These are phyloP conservation scores for Odontophorus gujanensis DNA, from an alignment of 2,113 vertebrate species.

Conservation along the genomic window DNA sequence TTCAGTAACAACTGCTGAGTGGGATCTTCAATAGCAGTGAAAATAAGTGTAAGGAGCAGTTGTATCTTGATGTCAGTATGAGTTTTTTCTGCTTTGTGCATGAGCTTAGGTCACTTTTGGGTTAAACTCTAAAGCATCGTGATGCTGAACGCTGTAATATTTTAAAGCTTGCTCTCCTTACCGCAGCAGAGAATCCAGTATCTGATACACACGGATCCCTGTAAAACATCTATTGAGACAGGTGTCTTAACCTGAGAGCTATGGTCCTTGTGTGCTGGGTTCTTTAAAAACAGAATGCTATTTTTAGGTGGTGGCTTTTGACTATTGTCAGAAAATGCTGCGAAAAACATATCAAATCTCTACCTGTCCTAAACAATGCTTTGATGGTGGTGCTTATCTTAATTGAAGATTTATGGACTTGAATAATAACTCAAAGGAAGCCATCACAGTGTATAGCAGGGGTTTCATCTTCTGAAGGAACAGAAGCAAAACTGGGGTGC, in stretches of 20 bases:
- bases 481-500: not conserved
- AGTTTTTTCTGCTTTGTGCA: not conserved
- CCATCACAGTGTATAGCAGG: not conserved
- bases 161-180: not conserved
- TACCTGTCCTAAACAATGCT: not conserved
- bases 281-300: not conserved
- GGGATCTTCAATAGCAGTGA: not conserved
- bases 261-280: not conserved
- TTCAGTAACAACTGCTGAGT: not conserved
- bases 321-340: not conserved
- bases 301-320: conserved; percentile 1
- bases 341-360: not conserved
- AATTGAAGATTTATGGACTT: not conserved
- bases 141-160: not conserved
- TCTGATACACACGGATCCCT: not conserved
- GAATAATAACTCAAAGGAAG: not conserved
- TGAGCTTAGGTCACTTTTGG: not conserved
- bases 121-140: not conserved
- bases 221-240: not conserved
- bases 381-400: not conserved
- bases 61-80: not conserved
- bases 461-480: not conserved
- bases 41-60: not conserved
- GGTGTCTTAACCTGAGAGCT: not conserved
- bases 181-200: not conserved